Evolutionary conservation across 1,140 invertebrate genomes (phyloP).

Genomic region (Aphelinus atriplicis): DNA sequence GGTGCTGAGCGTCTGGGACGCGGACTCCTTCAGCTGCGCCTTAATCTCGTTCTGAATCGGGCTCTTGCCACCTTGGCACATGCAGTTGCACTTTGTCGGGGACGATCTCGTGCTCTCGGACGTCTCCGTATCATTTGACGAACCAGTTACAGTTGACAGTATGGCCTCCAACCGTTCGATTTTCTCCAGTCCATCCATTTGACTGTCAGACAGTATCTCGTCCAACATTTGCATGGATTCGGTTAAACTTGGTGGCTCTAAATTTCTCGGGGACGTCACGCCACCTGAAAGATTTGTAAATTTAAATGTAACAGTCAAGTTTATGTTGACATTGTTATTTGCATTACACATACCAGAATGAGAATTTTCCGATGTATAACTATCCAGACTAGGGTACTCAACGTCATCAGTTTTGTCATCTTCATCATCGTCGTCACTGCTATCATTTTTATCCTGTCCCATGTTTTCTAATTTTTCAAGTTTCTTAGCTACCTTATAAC

Average conservation of each 20-base stretch:
- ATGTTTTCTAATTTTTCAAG: conserved; percentile 87
- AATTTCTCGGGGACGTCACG: conserved; percentile 76
- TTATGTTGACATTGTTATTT: conserved; percentile 3
- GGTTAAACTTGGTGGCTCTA: conserved; percentile 86
- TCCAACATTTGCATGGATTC: conserved; percentile 91
- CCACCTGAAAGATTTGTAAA: conserved; percentile 51
- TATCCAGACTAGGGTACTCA: conserved; percentile 81
- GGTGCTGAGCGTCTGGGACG: conserved; percentile 88
- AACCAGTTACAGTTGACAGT: conserved; percentile 77
- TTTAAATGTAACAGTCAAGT: neutral
- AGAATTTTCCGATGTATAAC: conserved; percentile 77
- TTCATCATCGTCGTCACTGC: conserved; percentile 75
- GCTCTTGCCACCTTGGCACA: conserved; percentile 59
- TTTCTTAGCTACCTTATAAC: conserved; percentile 92
- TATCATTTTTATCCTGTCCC: conserved; percentile 74
- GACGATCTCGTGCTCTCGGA: conserved; percentile 44
- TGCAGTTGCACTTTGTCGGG: conserved; percentile 63
- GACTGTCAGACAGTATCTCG: conserved; percentile 83
- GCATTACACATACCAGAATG: conserved; percentile 61
- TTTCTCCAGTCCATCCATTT: conserved; percentile 86
- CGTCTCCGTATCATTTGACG: conserved; percentile 64
- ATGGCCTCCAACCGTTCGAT: conserved; percentile 88
- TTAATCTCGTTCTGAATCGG: conserved; percentile 43
- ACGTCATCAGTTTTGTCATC: conserved; percentile 75
- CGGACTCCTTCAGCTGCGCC: conserved; percentile 60